Evolutionary conservation across 1,140 invertebrate genomes (phyloP), one percentile per base, ranked within the genome.

Genomic region (Tetragnatha versicolor): DNA sequence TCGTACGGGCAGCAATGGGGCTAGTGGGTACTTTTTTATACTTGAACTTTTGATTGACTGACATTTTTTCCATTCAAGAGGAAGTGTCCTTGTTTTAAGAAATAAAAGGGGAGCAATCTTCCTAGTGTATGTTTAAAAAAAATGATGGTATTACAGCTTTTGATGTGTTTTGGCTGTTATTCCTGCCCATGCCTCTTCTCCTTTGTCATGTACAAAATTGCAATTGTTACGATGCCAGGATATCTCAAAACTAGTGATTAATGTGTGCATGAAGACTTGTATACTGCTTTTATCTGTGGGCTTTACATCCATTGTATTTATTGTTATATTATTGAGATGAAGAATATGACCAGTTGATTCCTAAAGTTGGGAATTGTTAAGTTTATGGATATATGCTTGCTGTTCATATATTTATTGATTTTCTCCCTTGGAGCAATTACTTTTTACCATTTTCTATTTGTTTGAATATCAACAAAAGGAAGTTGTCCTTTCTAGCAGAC

Each of bases 1-100:
- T 91, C 90, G 80, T 92, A 89, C 85, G 86, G 86, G 80, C 89
- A 90, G 84, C 89, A 91, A 85, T 92, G 91, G 91, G 90, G 89
- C 17, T 79, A 69, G 9, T 42, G 9, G 9, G 20, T 65, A 25
- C 58, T 72, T 70, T 58, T 72, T 72, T 72, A 72, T 72, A 72
- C 68, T 45, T 47, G 33, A 51, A 63, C 60, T 65, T 45, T 31
- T 60, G 7, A 42, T 47, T 47, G 12, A 20, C 20, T 45, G 31
- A 42, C n/a, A 27, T n/a, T 61, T 75, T 60, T 75, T 75, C 63
- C 58, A 63, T 63, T 61, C 27, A 25, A 7, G 51, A 75, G 70
- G 70, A 75, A 75, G 72, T 75, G 58, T 75, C 58, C 55, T 75
- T 75, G 72, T 75, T 75, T 70, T 10, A 55, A 37, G 33, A 53